Evolutionary conservation across 2,113 vertebrate species (phyloP), one percentile per base, ranked within the genome.

Genomic region (Chroicocephalus ridibundus): DNA sequence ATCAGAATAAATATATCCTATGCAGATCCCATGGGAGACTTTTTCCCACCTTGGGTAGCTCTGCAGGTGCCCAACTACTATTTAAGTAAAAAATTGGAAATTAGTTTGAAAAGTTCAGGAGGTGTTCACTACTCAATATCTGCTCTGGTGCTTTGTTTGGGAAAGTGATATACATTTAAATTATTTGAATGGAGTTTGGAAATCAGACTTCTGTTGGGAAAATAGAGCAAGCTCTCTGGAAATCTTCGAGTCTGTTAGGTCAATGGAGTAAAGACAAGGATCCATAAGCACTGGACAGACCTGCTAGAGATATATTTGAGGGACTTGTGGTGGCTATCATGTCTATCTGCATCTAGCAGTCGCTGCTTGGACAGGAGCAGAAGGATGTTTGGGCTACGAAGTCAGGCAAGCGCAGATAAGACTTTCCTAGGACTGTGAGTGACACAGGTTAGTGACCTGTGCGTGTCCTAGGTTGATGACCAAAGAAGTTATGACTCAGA

Each of bases 381-480:
- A 38, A 92, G 47, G 82, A 36, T 86, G 19, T 85, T 95, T 91
- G 57, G 57, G n/a, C 83, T 87, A n/a, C n/a, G 24, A 92, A 94
- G 46, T 52, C 25, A 65, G 36, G 16, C 82, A 82, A 68, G 36
- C 40, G 24, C 16, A 57, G 38, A 34, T 60, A 57, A 72, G 19
- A 79, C 12, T 80, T 88, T 92, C 29, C 61, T 86, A 26, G 52
- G 14, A 52, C 46, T 49, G 7, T 70, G 19, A 57, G 61, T 79
- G 61, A 66, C 47, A 80, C 40, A 57, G 54, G 36, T 69, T 77
- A 44, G 31, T 86, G 80, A 62, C 49, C 46, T 70, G 5, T 70
- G 21, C 11, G 1, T 38, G 14, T 58, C 58, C 60, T 49, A 17
- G 17, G 36, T 74, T 92, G 55, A 34, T 38, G 32, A 60, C 38